phyloP scores from a whole-genome alignment of 2,113 vertebrate species.

The Mohoua ochrocephala region DNA sequence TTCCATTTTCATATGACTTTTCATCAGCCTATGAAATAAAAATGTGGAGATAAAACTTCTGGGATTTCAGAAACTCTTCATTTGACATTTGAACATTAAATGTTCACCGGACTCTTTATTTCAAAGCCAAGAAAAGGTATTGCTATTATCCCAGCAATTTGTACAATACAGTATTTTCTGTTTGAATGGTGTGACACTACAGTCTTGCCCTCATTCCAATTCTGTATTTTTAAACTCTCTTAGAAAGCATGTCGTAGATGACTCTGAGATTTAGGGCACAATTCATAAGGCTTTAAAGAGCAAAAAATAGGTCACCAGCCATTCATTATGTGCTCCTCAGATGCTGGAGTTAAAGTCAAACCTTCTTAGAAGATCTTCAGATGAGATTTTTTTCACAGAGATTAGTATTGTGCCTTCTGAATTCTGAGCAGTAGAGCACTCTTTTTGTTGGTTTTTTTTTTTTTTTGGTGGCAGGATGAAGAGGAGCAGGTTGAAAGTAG shows the following conservation, averaged over 20 bases:
- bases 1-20: not conserved
- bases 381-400: not conserved
- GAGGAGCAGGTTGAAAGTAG: not conserved
- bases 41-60: not conserved
- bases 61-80: constrained; percentile 6
- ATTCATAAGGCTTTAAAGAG: constrained; percentile 19
- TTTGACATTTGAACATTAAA: constrained; percentile 19
- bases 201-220: not conserved
- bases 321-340: not conserved
- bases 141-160: constrained; percentile 7
- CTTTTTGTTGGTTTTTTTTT: not conserved
- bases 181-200: not conserved
- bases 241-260: not conserved
- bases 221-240: constrained; percentile 13
- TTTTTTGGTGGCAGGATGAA: rapidly evolving
- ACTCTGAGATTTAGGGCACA: constrained; percentile 16
- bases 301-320: constrained; percentile 18
- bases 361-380: not conserved
- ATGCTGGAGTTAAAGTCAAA: not conserved
- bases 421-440: not conserved
- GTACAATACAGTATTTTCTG: not conserved
- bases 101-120: not conserved
- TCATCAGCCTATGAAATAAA: not conserved
- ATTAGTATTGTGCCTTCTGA: not conserved
- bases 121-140: not conserved